These are phyloP conservation scores for Apeira syringaria DNA, from an alignment of 2,888 invertebrate genomes.

Conservation along the genomic window DNA sequence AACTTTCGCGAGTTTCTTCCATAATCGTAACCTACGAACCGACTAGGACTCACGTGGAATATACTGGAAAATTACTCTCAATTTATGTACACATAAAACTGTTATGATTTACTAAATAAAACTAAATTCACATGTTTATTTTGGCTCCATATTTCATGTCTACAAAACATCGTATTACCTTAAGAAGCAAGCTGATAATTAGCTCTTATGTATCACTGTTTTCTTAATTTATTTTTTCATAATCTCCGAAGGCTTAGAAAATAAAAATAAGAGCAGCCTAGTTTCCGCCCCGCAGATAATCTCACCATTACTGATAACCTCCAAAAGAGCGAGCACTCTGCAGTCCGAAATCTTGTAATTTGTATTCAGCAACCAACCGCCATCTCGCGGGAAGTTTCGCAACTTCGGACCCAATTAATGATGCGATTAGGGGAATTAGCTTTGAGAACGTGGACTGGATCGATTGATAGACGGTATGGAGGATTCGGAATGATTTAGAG, in stretches of 20 bases:
- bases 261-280: background rate
- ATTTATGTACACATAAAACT: too few species aligned
- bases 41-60: too few species aligned
- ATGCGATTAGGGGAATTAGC: slow-evolving; percentile 74
- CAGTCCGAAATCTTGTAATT: slow-evolving; percentile 18
- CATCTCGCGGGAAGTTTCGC: slow-evolving; percentile 52
- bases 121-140: too few species aligned
- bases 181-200: too few species aligned
- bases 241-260: background rate
- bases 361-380: slow-evolving; percentile 17
- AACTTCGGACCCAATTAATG: slow-evolving; percentile 76
- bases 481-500: slow-evolving; percentile 5
- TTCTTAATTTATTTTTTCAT: background rate
- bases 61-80: too few species aligned
- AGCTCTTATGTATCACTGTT: too few species aligned
- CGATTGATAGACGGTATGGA: slow-evolving; percentile 10
- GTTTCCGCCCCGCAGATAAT: background rate
- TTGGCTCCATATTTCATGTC: too few species aligned
- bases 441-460: slow-evolving; percentile 20
- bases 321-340: background rate
- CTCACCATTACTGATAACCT: slow-evolving; percentile 1
- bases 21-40: too few species aligned
- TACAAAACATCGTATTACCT: too few species aligned
- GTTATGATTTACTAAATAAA: too few species aligned
- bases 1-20: too few species aligned